Conservation (phyloP, 2,113 vertebrate species). For the Piaya cayana region DNA sequence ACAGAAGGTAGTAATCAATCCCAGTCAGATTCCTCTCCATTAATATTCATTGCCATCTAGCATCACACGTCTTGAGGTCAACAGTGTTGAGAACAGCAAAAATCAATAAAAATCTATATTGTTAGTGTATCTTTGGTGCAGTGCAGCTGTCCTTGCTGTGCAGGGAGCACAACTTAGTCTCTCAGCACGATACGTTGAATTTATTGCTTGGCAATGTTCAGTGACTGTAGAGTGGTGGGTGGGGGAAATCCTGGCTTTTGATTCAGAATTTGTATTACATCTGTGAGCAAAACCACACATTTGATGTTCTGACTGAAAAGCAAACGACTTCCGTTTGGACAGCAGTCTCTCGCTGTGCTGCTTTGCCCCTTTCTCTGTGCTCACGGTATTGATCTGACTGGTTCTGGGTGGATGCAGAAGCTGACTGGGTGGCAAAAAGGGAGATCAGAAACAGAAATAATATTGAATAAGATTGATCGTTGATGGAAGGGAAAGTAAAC, state of each 20-base stretch:
- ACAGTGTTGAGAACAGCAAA: conserved; percentile 32
- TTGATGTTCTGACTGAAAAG: conserved; percentile 26
- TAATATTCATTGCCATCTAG: conserved; percentile 37
- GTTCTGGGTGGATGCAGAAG: neutral
- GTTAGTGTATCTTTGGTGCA: neutral
- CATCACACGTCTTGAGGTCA: conserved; percentile 28
- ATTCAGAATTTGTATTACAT: conserved; percentile 22
- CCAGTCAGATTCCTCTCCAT: neutral
- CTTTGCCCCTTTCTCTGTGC: neutral
- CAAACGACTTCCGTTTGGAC: neutral
- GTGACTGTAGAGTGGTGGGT: neutral
- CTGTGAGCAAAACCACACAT: conserved; percentile 11
- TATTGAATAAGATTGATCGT: neutral
- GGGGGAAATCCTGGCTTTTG: conserved; percentile 38
- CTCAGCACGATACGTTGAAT: neutral
- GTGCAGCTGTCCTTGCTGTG: conserved; percentile 69
- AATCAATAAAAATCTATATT: conserved; percentile 60
- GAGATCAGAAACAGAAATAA: neutral
- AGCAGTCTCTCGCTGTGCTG: neutral
- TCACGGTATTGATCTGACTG: neutral
- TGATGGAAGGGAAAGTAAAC: neutral
- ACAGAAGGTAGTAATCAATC: neutral
- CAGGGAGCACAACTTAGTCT: conserved; percentile 43
- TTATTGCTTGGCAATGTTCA: conserved; percentile 10
- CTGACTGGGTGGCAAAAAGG: neutral